Base-by-base conservation (phyloP, 2,888 invertebrate species). In the Athrips mouffetella region DNA sequence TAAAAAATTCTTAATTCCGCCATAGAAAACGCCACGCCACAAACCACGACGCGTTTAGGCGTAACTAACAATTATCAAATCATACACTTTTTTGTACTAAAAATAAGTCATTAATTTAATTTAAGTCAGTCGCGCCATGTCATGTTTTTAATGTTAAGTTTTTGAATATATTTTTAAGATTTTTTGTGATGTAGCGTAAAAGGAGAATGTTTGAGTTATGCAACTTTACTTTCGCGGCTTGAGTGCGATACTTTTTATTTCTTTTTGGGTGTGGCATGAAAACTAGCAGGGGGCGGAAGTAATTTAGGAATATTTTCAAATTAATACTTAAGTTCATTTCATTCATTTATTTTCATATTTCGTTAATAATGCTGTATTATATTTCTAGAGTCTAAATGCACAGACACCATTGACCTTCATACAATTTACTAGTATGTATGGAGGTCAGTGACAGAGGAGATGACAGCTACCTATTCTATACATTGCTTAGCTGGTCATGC, bases 71-170 rank as follows among this genome's bases (percentile, higher is more conserved):
- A 65, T 67, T 65, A 65, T 63, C 63, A 57, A 61, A 63, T 62
- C 29, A 37, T 21, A 16, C 29, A 41, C 41, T 59, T 69, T 65
- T 65, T 62, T 65, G n/a, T n/a, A 65, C 59, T 63, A 64, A 66
- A 54, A 52, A 63, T 81, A 82, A 79, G 78, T 77, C 73, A 74
- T 70, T 73, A 60, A 53, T 62, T 31, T 67, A 68, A 60, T 47
- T 50, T 82, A 83, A 87, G 86, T 84, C 83, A 86, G 80, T 78
- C 80, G 83, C 80, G 84, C 87, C 88, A 87, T 87, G 75, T 82
- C 79, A 78, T 77, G 65, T 69, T 44, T 25, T 25, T 49, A 31
- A 10, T 20, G 18, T 40, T 40, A 33, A 47, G 39, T 47, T 44
- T 46, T 58, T 70, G 60, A 67, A 70, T 70, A 70, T 67, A 73